Conservation (phyloP, 2,113 vertebrate genomes). For the Hypanus sabinus region DNA sequence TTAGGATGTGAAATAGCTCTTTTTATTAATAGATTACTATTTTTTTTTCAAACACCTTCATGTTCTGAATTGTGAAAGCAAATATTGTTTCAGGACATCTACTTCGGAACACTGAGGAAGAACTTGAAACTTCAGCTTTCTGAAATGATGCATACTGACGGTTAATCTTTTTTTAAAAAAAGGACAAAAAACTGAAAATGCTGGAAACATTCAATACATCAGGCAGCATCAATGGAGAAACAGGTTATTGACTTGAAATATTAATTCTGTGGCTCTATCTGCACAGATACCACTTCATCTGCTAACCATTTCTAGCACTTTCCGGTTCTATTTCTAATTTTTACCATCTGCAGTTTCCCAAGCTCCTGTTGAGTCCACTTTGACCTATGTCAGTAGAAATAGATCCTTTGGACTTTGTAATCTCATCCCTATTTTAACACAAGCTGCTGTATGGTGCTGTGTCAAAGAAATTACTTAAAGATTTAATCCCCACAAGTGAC, state of each 20-base stretch:
- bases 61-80: too few relatives aligned
- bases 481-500: background rate
- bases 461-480: background rate
- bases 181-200: slow-evolving; percentile 2
- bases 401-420: background rate
- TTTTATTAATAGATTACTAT: too few relatives aligned
- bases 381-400: background rate
- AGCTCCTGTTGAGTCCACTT: background rate
- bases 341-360: too few relatives aligned
- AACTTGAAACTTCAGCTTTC: background rate
- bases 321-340: too few relatives aligned
- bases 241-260: too few relatives aligned
- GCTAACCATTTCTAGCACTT: too few relatives aligned
- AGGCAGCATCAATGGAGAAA: background rate
- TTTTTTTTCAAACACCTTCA: too few relatives aligned
- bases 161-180: background rate
- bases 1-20: too few relatives aligned
- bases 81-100: background rate
- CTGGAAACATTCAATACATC: background rate
- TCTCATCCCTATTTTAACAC: background rate
- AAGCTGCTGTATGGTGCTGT: background rate
- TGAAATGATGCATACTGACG: background rate
- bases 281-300: too few relatives aligned
- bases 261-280: too few relatives aligned
- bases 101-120: background rate